Evolutionary conservation across 2,113 vertebrate species (phyloP), one percentile per base, ranked within the genome.

Genomic region (Pitta sordida): DNA sequence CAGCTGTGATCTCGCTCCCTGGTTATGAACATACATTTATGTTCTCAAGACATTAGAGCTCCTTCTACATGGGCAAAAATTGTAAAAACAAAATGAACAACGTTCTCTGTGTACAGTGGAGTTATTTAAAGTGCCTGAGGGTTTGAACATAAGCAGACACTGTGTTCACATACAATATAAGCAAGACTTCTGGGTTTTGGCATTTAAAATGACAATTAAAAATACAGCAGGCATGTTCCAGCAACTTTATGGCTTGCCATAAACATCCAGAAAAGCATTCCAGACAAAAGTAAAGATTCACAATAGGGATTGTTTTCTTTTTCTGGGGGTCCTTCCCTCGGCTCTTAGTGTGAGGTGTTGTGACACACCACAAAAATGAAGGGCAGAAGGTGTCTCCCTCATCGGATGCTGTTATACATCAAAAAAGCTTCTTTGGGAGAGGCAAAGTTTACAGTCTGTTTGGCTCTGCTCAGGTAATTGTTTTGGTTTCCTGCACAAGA

Each of bases 121-220:
- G 95, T 95, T 97, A 95, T 97, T 97, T 97, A 95, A 98, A 97
- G 93, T 53, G 96, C 97, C 97, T 95, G 88, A 55, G 96, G 97
- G 97, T 95, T 98, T 97, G 96, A 97, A 98, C 95, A 97, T 94
- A 97, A 97, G 95, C 97, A 98, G 97, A 97, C 86, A 64, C 95
- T 56, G 92, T 91, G 91, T 95, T 97, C 86, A 7, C 77, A 52
- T 73, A 77, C 93, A 94, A 88, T 93, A 59, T 88, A 91, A 94
- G 91, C 60, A 92, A 93, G 94, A 94, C 96, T 98, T 97, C 97
- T 96, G 96, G 93, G 81, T 62, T 95, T 90, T 95, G 97, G 92
- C 88, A 93, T 95, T 93, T 96, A 56, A 96, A 91, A 95, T 95
- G 82, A 96, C 94, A 93, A 96, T 96, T 95, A 95, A 96, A 97